phyloP scores from a whole-genome alignment of 1,140 invertebrate species.

The Cotesia typhae region DNA sequence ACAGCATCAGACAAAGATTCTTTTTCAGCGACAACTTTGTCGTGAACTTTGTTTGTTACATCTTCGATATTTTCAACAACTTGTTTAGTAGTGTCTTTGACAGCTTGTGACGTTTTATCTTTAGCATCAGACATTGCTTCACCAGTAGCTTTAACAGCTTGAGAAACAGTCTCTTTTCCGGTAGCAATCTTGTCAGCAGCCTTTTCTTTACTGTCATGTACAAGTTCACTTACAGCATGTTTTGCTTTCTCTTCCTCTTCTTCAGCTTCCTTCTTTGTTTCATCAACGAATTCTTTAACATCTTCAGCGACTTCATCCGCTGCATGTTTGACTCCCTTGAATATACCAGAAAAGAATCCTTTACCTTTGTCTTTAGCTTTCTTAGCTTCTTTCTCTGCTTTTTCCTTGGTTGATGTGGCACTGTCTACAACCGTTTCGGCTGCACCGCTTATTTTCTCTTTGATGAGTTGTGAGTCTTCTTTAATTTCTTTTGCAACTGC shows the following conservation, averaged over 20 bases:
- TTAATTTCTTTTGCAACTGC: conserved; percentile 35
- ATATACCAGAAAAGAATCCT: conserved; percentile 48
- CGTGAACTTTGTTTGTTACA: too few relatives aligned
- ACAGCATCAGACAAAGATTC: too few relatives aligned
- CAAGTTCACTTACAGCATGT: not conserved
- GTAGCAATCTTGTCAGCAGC: too few relatives aligned
- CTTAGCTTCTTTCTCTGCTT: conserved; percentile 35
- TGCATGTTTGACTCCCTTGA: conserved; percentile 47
- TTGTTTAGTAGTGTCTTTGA: too few relatives aligned
- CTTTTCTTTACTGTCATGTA: too few relatives aligned
- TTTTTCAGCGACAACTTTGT: too few relatives aligned
- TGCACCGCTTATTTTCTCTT: conserved; percentile 28
- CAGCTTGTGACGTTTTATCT: not conserved
- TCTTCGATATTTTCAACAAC: too few relatives aligned
- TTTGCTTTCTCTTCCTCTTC: conserved; percentile 29
- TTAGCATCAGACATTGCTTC: not conserved
- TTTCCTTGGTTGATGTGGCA: conserved; percentile 43
- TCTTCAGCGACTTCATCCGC: conserved; percentile 41
- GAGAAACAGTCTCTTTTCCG: too few relatives aligned
- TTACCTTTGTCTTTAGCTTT: conserved; percentile 45
- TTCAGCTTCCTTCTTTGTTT: conserved; percentile 45
- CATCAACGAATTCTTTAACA: conserved; percentile 41
- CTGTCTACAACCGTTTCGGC: conserved; percentile 25
- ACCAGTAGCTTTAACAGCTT: not conserved
- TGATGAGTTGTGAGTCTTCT: conserved; percentile 28